These are phyloP conservation scores for Anastrepha ludens DNA, from an alignment of 1,140 invertebrate species.

Conservation along the genomic window DNA sequence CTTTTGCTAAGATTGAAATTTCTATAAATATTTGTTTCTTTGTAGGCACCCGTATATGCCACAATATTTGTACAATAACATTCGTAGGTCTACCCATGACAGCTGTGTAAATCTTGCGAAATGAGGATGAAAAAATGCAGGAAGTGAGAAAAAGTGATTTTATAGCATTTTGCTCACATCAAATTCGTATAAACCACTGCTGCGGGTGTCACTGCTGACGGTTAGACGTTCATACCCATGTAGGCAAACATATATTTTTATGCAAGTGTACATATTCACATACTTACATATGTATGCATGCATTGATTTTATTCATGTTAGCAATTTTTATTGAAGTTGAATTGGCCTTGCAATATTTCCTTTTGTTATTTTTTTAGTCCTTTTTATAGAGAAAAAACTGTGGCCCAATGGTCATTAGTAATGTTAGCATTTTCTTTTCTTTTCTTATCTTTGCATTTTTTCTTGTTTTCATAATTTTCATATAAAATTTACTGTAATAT, in stretches of 20 bases:
- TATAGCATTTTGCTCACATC: not conserved
- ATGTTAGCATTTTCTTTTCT: not conserved
- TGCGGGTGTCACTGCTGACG: not conserved
- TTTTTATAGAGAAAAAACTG: no score
- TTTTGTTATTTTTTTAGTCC: not conserved
- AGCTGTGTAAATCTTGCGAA: not conserved
- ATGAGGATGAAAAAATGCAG: not conserved
- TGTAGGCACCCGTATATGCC: not conserved
- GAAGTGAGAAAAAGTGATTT: not conserved
- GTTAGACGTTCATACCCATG: not conserved
- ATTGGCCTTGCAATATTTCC: not conserved
- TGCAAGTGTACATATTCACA: no score
- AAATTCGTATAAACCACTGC: not conserved
- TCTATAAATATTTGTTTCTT: not conserved
- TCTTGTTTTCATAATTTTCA: not conserved
- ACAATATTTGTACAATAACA: not conserved
- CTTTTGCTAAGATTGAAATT: slow-evolving; percentile 21
- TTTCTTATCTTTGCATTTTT: not conserved
- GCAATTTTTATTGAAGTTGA: slow-evolving; percentile 18
- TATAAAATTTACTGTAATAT: not conserved
- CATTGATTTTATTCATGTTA: slow-evolving; percentile 7
- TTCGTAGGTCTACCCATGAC: no score
- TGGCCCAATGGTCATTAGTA: not conserved
- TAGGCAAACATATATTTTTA: not conserved
- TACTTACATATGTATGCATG: no score